Percentiles rank a stretch among this genome's conserved stretches.
Evolutionary conservation across 2,797 vertebrate genomes (phyloP).

Genomic region (Margarornis squamiger): DNA sequence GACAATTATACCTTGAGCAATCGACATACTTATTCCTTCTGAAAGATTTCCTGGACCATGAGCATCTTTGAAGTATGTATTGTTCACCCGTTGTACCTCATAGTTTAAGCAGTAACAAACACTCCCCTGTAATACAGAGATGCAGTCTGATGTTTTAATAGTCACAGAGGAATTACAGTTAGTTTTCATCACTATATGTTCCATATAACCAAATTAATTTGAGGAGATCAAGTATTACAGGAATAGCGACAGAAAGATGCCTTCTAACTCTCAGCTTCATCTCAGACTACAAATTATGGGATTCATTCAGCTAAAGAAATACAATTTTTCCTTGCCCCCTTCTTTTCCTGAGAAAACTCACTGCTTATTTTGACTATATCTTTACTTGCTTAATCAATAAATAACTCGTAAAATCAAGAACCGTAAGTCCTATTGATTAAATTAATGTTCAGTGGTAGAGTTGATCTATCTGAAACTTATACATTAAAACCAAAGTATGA

Average conservation of each 20-base stretch:
- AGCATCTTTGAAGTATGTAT: not conserved
- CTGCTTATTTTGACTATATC: not conserved
- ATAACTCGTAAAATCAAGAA: not conserved
- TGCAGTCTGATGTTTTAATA: not conserved
- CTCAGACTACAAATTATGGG: not conserved
- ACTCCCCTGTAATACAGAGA: not conserved
- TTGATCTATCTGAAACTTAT: not conserved
- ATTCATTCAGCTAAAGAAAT: not conserved
- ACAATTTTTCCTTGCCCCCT: accelerated
- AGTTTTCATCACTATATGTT: not conserved
- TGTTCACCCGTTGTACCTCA: not conserved
- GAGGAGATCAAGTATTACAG: not conserved
- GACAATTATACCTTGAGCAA: conserved; percentile 56
- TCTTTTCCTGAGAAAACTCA: not conserved
- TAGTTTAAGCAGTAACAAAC: not conserved
- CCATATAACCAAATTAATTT: not conserved
- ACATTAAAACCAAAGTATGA: not conserved
- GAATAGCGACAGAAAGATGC: not conserved
- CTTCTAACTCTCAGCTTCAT: not conserved
- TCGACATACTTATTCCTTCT: not conserved
- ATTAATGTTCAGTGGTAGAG: not conserved
- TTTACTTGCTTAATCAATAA: not conserved
- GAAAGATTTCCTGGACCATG: not conserved
- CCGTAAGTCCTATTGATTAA: not conserved
- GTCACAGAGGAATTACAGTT: not conserved